Conservation (phyloP, 2,113 vertebrate genomes). For the Sebastes schlegelii region DNA sequence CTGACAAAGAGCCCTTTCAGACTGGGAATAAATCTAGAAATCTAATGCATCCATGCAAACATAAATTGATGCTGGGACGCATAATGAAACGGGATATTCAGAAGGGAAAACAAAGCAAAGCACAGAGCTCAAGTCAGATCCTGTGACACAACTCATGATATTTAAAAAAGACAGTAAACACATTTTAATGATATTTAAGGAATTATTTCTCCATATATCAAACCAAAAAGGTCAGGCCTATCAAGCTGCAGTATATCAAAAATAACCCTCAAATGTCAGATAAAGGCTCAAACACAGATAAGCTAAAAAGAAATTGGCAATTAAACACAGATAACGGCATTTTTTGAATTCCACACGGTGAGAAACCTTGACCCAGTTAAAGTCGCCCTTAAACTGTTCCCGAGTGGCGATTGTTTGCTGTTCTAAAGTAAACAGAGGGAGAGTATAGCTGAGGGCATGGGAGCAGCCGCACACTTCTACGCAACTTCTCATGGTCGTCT, state of each 20-base stretch:
- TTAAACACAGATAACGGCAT: constrained; percentile 61
- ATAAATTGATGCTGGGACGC: constrained; percentile 24
- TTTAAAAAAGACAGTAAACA: constrained; percentile 5
- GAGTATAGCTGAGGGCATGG: constrained; percentile 44
- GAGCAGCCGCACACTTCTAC: constrained; percentile 36
- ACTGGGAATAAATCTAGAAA: constrained; percentile 29
- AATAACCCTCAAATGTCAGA: constrained; percentile 14
- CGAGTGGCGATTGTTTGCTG: constrained; percentile 73
- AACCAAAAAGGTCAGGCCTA: not conserved
- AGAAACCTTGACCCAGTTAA: constrained; percentile 65
- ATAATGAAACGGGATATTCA: constrained; percentile 28
- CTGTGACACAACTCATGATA: not conserved
- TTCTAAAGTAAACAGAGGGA: constrained; percentile 62
- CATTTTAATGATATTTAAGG: not conserved
- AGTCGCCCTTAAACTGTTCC: constrained; percentile 63
- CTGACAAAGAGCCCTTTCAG: constrained; percentile 56
- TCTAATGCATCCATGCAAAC: constrained; percentile 63
- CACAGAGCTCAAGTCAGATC: constrained; percentile 13
- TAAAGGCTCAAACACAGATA: constrained; percentile 46
- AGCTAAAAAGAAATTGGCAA: constrained; percentile 16
- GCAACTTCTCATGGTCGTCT: not conserved
- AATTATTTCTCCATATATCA: not conserved
- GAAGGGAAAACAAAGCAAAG: constrained; percentile 11
- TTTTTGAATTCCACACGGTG: constrained; percentile 61
- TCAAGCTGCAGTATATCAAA: not conserved